Conservation (phyloP, 2,888 invertebrate genomes). For the Labia minor region DNA sequence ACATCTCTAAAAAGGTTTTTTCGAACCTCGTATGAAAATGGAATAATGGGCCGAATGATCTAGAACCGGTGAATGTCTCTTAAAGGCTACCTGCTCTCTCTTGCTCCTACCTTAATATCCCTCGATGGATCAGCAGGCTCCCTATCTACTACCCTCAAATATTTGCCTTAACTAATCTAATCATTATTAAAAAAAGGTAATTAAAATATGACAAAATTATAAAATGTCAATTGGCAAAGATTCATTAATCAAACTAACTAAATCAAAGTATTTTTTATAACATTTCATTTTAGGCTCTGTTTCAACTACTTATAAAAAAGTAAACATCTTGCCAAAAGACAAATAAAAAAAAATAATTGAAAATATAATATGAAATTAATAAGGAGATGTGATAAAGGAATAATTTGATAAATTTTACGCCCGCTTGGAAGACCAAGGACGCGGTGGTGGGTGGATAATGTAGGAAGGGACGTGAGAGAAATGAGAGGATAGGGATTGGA, state of each 20-base stretch:
- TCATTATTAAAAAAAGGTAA: no score
- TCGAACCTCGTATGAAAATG: neutral
- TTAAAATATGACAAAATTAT: neutral
- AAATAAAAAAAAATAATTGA: neutral
- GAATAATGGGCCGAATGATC: neutral
- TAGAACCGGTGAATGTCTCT: slow-evolving; percentile 1
- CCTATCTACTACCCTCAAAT: neutral
- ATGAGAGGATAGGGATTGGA: no score
- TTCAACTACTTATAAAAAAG: slow-evolving; percentile 8
- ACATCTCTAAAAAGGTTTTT: neutral
- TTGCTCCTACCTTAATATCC: neutral
- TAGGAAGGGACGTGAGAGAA: no score
- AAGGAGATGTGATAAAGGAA: neutral
- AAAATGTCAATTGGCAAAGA: neutral
- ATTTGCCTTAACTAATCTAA: no score
- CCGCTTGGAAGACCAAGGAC: no score
- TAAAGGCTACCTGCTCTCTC: slow-evolving; percentile 9
- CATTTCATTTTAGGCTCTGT: neutral
- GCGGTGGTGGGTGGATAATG: no score
- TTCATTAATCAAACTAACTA: neutral
- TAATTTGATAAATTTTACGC: neutral
- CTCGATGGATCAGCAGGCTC: neutral
- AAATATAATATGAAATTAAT: neutral
- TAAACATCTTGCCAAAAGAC: neutral
- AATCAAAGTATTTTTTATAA: no score